These are phyloP conservation scores for Daboia siamensis DNA, from an alignment of 2,113 vertebrate genomes.

Conservation along the genomic window DNA sequence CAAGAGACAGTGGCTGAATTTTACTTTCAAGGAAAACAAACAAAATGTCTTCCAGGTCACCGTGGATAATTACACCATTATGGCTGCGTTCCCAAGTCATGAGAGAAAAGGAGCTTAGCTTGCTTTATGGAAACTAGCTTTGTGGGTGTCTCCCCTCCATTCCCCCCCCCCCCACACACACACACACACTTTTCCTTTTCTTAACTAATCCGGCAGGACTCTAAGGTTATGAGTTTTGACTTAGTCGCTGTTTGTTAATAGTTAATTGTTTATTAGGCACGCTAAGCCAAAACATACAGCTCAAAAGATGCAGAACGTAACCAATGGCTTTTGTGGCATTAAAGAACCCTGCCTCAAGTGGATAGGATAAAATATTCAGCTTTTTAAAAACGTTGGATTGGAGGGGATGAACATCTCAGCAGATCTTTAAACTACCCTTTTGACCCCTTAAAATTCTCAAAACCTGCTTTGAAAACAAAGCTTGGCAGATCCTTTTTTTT, in stretches of 20 bases:
- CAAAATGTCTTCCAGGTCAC: neutral
- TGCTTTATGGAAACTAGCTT: neutral
- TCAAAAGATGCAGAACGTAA: neutral
- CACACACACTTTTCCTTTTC: neutral
- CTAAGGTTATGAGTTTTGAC: neutral
- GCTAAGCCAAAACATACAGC: neutral
- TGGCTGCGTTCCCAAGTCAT: neutral
- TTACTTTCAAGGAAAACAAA: neutral
- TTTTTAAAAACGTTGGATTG: neutral
- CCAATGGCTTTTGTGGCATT: neutral
- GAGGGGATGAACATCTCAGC: neutral
- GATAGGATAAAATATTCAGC: neutral
- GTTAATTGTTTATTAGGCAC: neutral
- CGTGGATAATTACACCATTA: neutral
- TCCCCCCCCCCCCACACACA: neutral
- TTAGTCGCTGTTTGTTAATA: neutral
- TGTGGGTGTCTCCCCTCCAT: neutral
- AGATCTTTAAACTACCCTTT: neutral
- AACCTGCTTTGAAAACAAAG: no score
- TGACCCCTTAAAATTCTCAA: neutral
- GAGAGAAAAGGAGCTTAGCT: neutral
- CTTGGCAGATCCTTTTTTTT: no score
- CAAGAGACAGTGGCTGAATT: neutral
- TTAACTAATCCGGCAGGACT: neutral
- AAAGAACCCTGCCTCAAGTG: neutral